These are phyloP conservation scores for Heliconius eleuchia DNA, from an alignment of 1,140 invertebrate species.

Conservation along the genomic window DNA sequence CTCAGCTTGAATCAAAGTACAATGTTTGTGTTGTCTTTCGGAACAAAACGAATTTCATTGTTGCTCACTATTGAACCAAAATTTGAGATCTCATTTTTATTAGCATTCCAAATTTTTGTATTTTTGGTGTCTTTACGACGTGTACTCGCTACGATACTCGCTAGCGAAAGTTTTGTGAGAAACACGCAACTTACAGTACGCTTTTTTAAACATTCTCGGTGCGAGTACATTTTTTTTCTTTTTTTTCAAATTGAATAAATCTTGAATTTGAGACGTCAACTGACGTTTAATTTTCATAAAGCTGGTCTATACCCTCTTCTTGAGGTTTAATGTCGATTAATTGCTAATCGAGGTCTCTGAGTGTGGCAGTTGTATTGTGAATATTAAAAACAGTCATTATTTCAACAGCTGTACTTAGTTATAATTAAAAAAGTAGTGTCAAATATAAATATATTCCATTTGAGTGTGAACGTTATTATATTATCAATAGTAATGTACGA, in stretches of 20 bases:
- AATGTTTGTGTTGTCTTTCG: slow-evolving; percentile 40
- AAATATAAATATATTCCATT: slow-evolving; percentile 69
- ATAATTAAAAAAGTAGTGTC: slow-evolving; percentile 73
- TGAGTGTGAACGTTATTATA: slow-evolving; percentile 63
- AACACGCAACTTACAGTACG: background rate
- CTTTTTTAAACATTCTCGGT: background rate
- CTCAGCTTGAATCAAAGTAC: background rate
- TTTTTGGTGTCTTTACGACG: slow-evolving; percentile 10
- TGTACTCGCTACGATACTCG: background rate
- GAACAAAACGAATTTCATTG: slow-evolving; percentile 66
- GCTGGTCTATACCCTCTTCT: background rate
- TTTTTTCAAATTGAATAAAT: background rate
- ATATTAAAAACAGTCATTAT: background rate
- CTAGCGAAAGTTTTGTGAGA: too few species aligned
- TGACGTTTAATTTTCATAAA: background rate
- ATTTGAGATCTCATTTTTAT: slow-evolving; percentile 75
- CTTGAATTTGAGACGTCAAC: background rate
- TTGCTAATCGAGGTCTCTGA: background rate
- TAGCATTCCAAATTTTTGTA: slow-evolving; percentile 46
- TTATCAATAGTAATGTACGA: slow-evolving; percentile 57
- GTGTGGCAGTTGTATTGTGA: background rate
- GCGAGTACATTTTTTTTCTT: background rate
- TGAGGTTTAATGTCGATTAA: background rate
- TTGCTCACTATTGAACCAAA: slow-evolving; percentile 77
- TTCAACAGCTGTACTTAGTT: slow-evolving; percentile 64